Percentiles rank a stretch among this genome's conserved stretches.
These are phyloP conservation scores for Sciaenops ocellatus DNA, from an alignment of 2,797 vertebrate species.

Conservation along the genomic window DNA sequence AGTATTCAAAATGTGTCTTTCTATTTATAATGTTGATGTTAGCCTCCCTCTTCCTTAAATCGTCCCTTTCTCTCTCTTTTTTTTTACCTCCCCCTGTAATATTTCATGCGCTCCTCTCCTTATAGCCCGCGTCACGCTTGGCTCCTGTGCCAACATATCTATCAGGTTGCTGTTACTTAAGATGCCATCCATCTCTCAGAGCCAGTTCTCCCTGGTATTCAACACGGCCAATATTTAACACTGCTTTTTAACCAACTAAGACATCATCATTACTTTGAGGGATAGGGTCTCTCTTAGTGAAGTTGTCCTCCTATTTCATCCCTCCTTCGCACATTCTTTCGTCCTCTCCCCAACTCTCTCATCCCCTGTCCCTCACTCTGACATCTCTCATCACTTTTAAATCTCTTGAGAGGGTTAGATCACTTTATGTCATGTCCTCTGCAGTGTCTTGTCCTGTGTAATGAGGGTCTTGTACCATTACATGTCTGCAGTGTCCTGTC, in stretches of 20 bases:
- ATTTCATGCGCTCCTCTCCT: constrained; percentile 52
- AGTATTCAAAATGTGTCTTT: constrained; percentile 2
- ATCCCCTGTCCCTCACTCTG: constrained; percentile 45
- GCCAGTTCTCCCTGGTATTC: constrained; percentile 66
- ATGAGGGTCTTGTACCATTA: constrained; percentile 73
- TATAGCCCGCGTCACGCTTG: constrained; percentile 53
- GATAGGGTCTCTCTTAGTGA: constrained; percentile 76
- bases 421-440: constrained; percentile 74
- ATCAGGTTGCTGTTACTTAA: constrained; percentile 84
- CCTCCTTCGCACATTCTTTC: constrained; percentile 57
- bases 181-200: constrained; percentile 79
- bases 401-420: constrained; percentile 75
- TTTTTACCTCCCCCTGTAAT: constrained; percentile 34
- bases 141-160: constrained; percentile 73
- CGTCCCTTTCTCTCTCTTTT: neutral
- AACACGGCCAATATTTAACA: constrained; percentile 76
- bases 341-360: constrained; percentile 64
- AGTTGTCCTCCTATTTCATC: constrained; percentile 82
- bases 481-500: constrained; percentile 55
- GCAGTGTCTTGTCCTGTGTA: constrained; percentile 70
- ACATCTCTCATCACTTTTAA: constrained; percentile 74
- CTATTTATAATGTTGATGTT: neutral
- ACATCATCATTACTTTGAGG: constrained; percentile 86
- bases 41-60: neutral
- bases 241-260: constrained; percentile 88